Base-by-base conservation (phyloP, 2,888 invertebrate genomes). In the Nephrotoma guestfalica region DNA sequence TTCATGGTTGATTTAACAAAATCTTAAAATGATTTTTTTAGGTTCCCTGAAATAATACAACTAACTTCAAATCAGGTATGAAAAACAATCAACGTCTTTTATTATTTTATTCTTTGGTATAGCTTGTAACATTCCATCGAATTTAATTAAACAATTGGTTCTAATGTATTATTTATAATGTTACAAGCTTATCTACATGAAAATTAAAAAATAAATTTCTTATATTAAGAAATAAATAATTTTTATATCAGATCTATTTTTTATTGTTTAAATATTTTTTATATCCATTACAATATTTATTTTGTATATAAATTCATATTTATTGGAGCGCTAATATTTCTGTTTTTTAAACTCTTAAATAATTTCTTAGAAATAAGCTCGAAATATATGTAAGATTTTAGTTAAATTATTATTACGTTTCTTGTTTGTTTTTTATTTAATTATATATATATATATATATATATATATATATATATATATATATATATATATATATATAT, bases 301-400 rank as follows among this genome's bases (percentile, higher is more conserved):
- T 86, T 86, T 85, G 42, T 85, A 43, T 43, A 86, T 86, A 15
- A 86, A 45, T 86, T 84, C 41, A 41, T 41, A 83, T 57, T 30
- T 86, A 86, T 86, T 86, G 86, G 86, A 86, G 86, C 86, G 86
- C 86, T 86, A 86, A 86, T 86, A 43, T 42, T 85, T 85, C 43
- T 85, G 15, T 85, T 42, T 30, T 40, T 86, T 86, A 85, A 18
- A 85, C 45, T 30, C 42, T 43, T 85, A 85, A 45, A 45, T 86
- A 86, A 45, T 45, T 45, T 84, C 30, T 86, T 86, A 47, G 86
- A 86, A 86, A 45, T 86, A 86, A 45, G 86, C 86, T 86, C 86
- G 85, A 86, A 86, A 86, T 86, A 86, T 71, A 71, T 71, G 71
- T 71, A 71, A 71, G 71, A 71, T 71, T 71, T 71, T 18, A 71